Percentiles rank a stretch among this genome's conserved stretches.
These are phyloP conservation scores for Acomys russatus DNA, from an alignment of 2,797 vertebrate species.

Conservation along the genomic window DNA sequence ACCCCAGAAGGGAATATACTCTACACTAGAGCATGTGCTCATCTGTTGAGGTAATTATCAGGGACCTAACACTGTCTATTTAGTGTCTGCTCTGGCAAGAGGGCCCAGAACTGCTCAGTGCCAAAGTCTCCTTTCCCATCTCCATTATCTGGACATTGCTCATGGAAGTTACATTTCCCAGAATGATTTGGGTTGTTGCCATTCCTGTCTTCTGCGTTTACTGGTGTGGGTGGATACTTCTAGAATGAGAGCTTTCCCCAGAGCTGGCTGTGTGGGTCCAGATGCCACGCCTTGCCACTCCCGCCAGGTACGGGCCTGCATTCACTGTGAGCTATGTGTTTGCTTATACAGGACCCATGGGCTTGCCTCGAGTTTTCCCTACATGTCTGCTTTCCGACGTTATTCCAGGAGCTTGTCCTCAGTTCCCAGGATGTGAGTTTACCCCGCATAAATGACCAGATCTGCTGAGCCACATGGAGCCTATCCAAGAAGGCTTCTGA, in stretches of 20 bases:
- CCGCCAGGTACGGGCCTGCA: background rate
- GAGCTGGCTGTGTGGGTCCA: background rate
- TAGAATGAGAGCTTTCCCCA: background rate
- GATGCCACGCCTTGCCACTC: background rate
- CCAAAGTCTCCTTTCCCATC: conserved; percentile 25
- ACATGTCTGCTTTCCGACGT: conserved; percentile 29
- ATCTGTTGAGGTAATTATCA: background rate
- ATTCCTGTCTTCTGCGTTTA: conserved; percentile 31
- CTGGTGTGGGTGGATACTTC: conserved; percentile 37
- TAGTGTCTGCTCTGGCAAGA: background rate
- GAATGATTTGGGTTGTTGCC: conserved; percentile 62
- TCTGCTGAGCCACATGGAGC: background rate
- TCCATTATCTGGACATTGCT: conserved; percentile 51
- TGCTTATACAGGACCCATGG: background rate
- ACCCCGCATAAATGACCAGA: background rate
- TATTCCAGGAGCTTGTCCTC: background rate
- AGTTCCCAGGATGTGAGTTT: background rate
- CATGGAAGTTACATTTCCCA: conserved; percentile 69
- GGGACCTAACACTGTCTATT: background rate
- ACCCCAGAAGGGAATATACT: background rate
- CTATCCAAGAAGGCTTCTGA: background rate
- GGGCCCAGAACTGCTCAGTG: background rate
- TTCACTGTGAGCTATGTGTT: background rate
- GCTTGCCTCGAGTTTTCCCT: conserved; percentile 13
- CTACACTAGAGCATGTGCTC: accelerated